Percentiles rank a stretch among this genome's conserved stretches.
phyloP scores from a whole-genome alignment of 2,113 vertebrate species.

The Chionomys nivalis region DNA sequence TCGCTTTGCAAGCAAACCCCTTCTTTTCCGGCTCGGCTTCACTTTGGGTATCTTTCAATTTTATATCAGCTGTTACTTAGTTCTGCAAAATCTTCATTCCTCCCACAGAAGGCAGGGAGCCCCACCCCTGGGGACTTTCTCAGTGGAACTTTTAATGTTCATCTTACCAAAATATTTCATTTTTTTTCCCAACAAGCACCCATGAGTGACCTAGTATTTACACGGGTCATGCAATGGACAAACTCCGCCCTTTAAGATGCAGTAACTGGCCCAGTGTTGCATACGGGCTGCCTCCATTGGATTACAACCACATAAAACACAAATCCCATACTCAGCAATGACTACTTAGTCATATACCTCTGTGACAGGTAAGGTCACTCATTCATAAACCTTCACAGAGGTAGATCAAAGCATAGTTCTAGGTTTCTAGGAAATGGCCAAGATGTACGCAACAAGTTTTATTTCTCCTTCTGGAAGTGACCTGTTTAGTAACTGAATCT shows the following conservation, averaged over 20 bases:
- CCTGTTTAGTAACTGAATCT: constrained; percentile 49
- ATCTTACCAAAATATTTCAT: background rate
- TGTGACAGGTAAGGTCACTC: background rate
- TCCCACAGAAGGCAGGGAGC: background rate
- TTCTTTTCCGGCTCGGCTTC: background rate
- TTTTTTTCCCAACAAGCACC: background rate
- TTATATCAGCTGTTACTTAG: constrained; percentile 11
- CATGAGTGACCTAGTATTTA: background rate
- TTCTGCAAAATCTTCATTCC: background rate
- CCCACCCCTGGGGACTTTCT: background rate
- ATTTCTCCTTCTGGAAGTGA: constrained; percentile 48
- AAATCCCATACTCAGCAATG: background rate
- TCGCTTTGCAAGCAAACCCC: background rate
- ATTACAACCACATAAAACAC: background rate
- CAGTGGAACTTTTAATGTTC: background rate
- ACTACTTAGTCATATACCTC: background rate
- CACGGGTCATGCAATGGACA: background rate
- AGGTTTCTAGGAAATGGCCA: background rate
- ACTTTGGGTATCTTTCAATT: constrained; percentile 7
- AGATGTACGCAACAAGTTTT: constrained; percentile 6
- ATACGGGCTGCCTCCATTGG: background rate
- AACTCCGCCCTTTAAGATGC: background rate
- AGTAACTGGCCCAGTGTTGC: background rate
- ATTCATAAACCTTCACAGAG: background rate
- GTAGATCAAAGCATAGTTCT: constrained; percentile 25